Evolutionary conservation across 2,797 vertebrate species (phyloP).

Genomic region (Anas bernieri): DNA sequence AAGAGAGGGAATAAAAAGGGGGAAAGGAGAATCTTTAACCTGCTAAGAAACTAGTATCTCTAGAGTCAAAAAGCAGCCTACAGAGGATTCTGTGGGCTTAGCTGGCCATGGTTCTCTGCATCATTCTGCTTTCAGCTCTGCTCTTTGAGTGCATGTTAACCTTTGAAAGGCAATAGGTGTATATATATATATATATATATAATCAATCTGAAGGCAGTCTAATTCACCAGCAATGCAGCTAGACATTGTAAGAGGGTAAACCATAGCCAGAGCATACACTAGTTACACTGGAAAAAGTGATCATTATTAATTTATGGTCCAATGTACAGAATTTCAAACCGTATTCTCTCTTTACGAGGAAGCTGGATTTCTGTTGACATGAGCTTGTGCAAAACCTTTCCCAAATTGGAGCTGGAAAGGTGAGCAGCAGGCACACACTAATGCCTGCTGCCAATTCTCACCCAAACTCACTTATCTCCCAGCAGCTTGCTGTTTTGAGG

Average conservation of each 20-base stretch:
- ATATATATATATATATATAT: not conserved
- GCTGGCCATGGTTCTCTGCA: not conserved
- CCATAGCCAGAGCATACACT: not conserved
- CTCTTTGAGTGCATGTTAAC: not conserved
- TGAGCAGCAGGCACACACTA: not conserved
- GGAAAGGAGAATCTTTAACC: not conserved
- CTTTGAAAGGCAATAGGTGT: conserved; percentile 23
- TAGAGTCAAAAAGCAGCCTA: not conserved
- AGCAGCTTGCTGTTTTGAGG: not conserved
- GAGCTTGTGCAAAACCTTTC: not conserved
- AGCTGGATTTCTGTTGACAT: not conserved
- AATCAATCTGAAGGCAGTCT: not conserved
- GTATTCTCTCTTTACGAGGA: not conserved
- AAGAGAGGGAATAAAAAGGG: not conserved
- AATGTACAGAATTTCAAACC: not conserved
- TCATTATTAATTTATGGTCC: not conserved
- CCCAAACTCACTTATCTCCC: not conserved
- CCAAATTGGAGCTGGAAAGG: not conserved
- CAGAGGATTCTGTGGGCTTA: not conserved
- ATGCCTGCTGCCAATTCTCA: not conserved
- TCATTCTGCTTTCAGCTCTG: not conserved
- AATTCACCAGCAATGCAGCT: not conserved
- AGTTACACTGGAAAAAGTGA: not conserved
- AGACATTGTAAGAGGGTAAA: not conserved
- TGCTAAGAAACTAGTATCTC: not conserved